Evolutionary conservation across 2,888 invertebrate genomes (phyloP), one percentile per base, ranked within the genome.

Genomic region (Tuberolachnus salignus): DNA sequence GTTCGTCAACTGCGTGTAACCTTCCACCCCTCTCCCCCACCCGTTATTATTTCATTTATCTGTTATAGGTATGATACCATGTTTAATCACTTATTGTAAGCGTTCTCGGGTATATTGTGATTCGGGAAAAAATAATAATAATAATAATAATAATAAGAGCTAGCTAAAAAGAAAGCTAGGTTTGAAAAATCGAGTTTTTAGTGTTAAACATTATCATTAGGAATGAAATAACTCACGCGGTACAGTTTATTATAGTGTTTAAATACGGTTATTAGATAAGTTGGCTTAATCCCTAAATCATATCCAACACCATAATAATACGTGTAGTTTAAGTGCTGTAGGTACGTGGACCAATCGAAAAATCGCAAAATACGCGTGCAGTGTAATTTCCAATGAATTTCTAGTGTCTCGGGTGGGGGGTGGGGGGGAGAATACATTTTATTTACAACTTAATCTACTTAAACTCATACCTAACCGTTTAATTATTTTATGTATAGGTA

Each of bases 151-250:
- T n/a, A n/a, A n/a, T n/a, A n/a, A n/a, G n/a, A n/a, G 34, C 34
- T 34, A 34, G 34, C 6, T 55, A 70, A 70, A 70, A 69, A 51
- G 34, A 53, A 69, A 53, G 44, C 10, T 21, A 34, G 34, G 34
- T 34, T 55, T 55, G 44, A 55, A 70, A 70, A 70, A 55, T 70
- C 16, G 21, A 70, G 44, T 55, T 70, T 70, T 70, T 55, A 70
- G 42, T 16, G 55, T 55, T 55, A 42, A 70, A 55, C 70, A 70
- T 55, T 70, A 55, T 70, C 70, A 21, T 55, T 70, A 70, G 11
- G 21, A 55, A 10, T n/a, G 55, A 44, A 69, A 55, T 34, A 34
- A 34, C 10, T 13, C 14, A 34, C 34, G 6, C 34, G 34, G 16
- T 10, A 13, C 21, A 44, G 21, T 55, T 70, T 34, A 34, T 34